Percentiles rank a stretch among this genome's conserved stretches.
phyloP scores from a whole-genome alignment of 2,113 vertebrate species.

The Corydoras maculifer region DNA sequence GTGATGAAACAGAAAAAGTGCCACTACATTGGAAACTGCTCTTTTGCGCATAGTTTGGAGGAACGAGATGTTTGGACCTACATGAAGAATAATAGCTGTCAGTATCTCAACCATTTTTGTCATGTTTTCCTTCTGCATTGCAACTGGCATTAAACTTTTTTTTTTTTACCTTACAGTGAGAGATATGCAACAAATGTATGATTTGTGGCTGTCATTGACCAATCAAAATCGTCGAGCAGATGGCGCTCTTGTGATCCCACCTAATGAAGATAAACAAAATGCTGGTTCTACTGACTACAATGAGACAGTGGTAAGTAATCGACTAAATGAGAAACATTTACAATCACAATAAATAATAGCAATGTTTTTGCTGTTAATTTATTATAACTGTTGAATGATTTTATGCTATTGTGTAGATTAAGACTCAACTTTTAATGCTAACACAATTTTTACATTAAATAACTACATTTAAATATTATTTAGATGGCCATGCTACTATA shows the following conservation, averaged over 20 bases:
- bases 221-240: constrained; percentile 83
- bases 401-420: no score
- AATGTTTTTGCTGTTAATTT: no score
- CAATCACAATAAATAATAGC: no score
- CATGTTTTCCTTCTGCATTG: background rate
- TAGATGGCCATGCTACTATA: no score
- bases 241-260: constrained; percentile 70
- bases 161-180: constrained; percentile 66
- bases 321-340: no score
- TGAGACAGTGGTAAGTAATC: constrained; percentile 79
- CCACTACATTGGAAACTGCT: constrained; percentile 96
- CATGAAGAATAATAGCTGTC: constrained; percentile 99
- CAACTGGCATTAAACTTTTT: no score
- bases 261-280: constrained; percentile 91
- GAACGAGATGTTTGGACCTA: constrained; percentile 97
- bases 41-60: constrained; percentile 94
- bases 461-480: no score
- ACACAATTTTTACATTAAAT: no score
- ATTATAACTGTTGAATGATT: no score
- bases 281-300: constrained; percentile 92
- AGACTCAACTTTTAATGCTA: no score
- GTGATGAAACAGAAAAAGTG: constrained; percentile 97
- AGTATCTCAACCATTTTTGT: constrained; percentile 42
- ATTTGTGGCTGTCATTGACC: constrained; percentile 94
- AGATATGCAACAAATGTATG: constrained; percentile 97